phyloP scores from a whole-genome alignment of 2,888 invertebrate species.

The Willowsia nigromaculata region DNA sequence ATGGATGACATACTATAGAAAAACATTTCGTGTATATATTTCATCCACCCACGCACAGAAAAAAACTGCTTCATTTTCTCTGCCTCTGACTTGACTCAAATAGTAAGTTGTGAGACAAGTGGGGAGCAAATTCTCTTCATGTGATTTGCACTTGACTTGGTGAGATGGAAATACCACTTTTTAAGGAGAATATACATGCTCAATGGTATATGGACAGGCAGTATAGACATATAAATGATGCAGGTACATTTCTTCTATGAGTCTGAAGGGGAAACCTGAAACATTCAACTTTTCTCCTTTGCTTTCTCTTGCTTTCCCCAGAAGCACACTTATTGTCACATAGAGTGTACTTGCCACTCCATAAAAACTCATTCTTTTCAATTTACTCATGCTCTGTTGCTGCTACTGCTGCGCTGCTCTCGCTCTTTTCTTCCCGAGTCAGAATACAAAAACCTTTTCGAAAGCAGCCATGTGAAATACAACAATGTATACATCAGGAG shows the following conservation, averaged over 20 bases:
- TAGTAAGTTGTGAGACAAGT: too few relatives aligned
- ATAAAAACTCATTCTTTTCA: slow-evolving; percentile 37
- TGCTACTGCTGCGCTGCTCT: not conserved
- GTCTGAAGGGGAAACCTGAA: not conserved
- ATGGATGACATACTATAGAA: not conserved
- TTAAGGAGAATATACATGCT: not conserved
- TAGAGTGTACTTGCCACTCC: slow-evolving; percentile 11
- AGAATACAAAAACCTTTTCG: too few relatives aligned
- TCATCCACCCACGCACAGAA: slow-evolving; percentile 1
- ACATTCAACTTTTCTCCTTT: slow-evolving; percentile 3
- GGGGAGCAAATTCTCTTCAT: not conserved
- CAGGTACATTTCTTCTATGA: not conserved
- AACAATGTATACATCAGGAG: slow-evolving; percentile 6
- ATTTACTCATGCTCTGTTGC: not conserved
- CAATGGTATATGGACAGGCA: not conserved
- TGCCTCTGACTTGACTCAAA: not conserved
- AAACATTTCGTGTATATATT: not conserved
- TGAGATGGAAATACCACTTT: not conserved
- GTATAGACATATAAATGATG: too few relatives aligned
- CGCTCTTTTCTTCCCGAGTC: not conserved
- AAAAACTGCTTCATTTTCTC: not conserved
- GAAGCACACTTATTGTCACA: not conserved
- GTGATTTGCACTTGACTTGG: slow-evolving; percentile 7
- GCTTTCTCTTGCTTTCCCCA: not conserved
- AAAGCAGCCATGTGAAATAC: not conserved